Base-by-base conservation (phyloP, 2,113 vertebrate species). In the Amphilophus citrinellus region DNA sequence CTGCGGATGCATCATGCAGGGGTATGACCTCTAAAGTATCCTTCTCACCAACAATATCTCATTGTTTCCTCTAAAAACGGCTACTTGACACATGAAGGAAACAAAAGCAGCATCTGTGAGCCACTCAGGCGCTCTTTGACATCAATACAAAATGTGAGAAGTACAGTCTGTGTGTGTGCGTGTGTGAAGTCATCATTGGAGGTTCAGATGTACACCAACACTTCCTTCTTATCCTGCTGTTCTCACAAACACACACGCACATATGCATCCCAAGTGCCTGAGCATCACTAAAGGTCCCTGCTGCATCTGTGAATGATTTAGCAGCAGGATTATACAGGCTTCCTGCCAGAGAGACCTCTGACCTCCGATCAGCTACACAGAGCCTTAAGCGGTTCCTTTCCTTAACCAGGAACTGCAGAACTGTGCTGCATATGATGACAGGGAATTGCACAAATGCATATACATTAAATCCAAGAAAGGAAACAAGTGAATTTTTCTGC, bases 301-400 rank as follows among this genome's bases (percentile, higher is more conserved):
- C 53, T 62, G 77, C 86, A 88, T 87, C 86, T 88, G 79, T 80
- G 66, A 78, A 84, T 47, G 77, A 87, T 89, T 90, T 68, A 82
- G 61, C 61, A 68, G 77, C 59, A 61, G 79, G 85, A 88, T 83
- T 90, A 88, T 4, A 80, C 62, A 47, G 59, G 85, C 57, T 84
- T 22, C 27, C 78, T 77, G 79, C 87, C 87, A 92, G 83, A 65
- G 17, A 18, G 58, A 89, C 58, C 61, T 15, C 71, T 77, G 65
- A 79, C 59, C 77, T 88, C 18, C 42, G 62, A 57, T 71, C 73
- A 79, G 66, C 65, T 44, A 68, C 76, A 86, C 53, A 60, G 30
- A 80, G 50, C n/a, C 59, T 76, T 42, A 65, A 79, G 73, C 27
- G 24, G 6, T 66, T 71, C 27, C 22, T 60, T 47, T 77, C 4